Evolutionary conservation across 2,113 vertebrate species (phyloP), one percentile per base, ranked within the genome.

Genomic region (Colius striatus): DNA sequence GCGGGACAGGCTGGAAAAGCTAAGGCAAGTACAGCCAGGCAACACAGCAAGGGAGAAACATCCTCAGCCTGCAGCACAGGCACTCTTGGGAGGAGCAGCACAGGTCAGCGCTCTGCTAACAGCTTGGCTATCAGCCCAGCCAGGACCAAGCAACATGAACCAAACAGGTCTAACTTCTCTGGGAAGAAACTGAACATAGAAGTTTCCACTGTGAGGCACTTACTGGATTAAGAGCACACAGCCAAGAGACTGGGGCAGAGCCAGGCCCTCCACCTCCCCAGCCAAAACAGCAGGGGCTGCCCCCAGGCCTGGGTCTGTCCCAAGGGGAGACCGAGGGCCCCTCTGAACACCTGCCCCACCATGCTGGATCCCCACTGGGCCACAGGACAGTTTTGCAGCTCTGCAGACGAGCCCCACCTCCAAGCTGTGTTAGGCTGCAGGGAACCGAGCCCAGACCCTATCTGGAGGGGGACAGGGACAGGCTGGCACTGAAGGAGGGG

Each of bases 221-320:
- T 27, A 50, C 5, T 3, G 1, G 32, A 71, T n/a, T 62, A n/a
- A 63, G 45, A 65, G 11, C 0, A 0, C 38, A 45, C 7, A 66
- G 50, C 53, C n/a, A 55, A 36, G 11, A 66, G 19, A 63, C 13
- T 1, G 3, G 9, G 30, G 7, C 61, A 62, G 30, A 84, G 51
- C n/a, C 7, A 1, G 21, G 13, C 58, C n/a, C 55, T 60, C 41
- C 54, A 41, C 60, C 57, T 50, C 58, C 68, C 45, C 66, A 18
- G 50, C 11, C 16, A 7, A 34, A 83, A 41, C 9, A 8, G 43
- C 68, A 74, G 41, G 20, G 87, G 54, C 29, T 78, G 32, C 57
- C 71, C 9, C 12, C 61, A 78, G 13, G 34, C 26, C 61, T 79
- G 34, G 38, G 65, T 25, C 13, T 36, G 38, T 32, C n/a, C 32